Conservation (phyloP, 2,888 invertebrate species). For the Acrocera orbiculus region DNA sequence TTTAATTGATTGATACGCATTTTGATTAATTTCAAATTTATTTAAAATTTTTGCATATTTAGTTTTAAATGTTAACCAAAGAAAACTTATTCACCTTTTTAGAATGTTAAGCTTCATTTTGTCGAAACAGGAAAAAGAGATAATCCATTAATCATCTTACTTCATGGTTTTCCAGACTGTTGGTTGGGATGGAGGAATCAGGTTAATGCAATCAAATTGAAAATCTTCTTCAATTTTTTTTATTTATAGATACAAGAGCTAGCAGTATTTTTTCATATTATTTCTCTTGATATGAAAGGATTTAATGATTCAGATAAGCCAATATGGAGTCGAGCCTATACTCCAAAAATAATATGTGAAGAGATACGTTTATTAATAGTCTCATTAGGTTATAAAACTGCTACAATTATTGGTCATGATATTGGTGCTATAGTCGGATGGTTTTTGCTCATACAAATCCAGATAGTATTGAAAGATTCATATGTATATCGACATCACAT, state of each 20-base stretch:
- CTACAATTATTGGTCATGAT: conserved; percentile 45
- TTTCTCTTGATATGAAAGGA: conserved; percentile 62
- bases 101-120: conserved; percentile 57
- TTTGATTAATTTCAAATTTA: too few species aligned
- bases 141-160: conserved; percentile 45
- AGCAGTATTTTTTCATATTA: conserved; percentile 38
- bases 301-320: conserved; percentile 67
- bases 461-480: conserved; percentile 44
- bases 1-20: too few species aligned
- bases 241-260: conserved; percentile 25
- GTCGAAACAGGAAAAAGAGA: conserved; percentile 45
- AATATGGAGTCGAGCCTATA: conserved; percentile 38
- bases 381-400: conserved; percentile 36
- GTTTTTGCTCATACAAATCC: conserved; percentile 44
- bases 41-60: too few species aligned
- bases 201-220: conserved; percentile 23
- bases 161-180: conserved; percentile 69
- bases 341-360: conserved; percentile 38
- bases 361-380: conserved; percentile 47
- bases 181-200: conserved; percentile 65
- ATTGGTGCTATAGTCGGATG: conserved; percentile 55
- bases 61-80: too few species aligned
- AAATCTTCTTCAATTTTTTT: not conserved
- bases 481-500: conserved; percentile 54
- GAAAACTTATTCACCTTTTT: conserved; percentile 9